These are phyloP conservation scores for Intellagama lesueurii DNA, from an alignment of 2,797 vertebrate genomes.

Conservation along the genomic window DNA sequence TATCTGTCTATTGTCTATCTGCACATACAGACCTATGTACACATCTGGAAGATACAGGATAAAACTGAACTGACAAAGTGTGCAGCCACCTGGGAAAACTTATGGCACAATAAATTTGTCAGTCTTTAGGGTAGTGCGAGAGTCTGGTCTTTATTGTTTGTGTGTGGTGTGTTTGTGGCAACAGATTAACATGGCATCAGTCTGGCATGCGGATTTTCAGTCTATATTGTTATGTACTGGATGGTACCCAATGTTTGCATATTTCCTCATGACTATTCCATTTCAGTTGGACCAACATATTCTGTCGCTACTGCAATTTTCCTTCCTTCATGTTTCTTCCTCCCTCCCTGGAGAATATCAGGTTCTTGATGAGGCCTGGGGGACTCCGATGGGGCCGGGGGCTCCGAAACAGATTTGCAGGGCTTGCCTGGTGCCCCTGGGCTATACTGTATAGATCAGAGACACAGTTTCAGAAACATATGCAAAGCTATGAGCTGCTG, in stretches of 20 bases:
- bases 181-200: neutral
- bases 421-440: too few species aligned
- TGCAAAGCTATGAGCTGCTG: neutral
- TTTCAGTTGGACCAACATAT: neutral
- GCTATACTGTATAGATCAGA: neutral
- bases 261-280: neutral
- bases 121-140: neutral
- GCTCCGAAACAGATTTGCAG: too few species aligned
- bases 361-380: too few species aligned
- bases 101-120: neutral
- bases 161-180: neutral
- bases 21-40: neutral
- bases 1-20: neutral
- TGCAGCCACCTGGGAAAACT: neutral
- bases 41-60: neutral
- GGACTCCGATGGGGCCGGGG: too few species aligned
- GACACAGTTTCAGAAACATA: neutral
- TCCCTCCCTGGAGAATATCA: too few species aligned
- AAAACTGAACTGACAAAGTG: neutral
- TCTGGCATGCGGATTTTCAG: neutral
- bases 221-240: neutral
- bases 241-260: neutral
- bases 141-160: neutral
- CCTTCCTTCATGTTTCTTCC: too few species aligned
- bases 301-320: neutral